Evolutionary conservation across 2,113 vertebrate species (phyloP), one percentile per base, ranked within the genome.

Genomic region (Desmodus rotundus): DNA sequence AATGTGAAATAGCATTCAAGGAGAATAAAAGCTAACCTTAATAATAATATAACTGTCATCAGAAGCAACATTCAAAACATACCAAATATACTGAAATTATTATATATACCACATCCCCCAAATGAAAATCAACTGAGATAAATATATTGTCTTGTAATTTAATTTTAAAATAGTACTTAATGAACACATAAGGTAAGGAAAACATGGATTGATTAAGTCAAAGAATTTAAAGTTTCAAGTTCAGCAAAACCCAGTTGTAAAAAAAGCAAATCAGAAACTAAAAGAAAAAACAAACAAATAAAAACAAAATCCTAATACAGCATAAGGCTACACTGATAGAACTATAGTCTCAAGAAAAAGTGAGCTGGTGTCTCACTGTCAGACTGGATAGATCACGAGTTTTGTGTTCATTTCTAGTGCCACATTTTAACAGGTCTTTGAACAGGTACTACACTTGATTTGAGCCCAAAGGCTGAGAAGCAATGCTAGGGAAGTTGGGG

Each of bases 121-220:
- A 92, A 84, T 80, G 67, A 96, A 74, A 61, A 90, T 89, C 81
- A 89, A 58, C 41, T 85, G 78, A 89, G 74, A 85, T 85, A 74
- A 74, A 58, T 45, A 12, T 45, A 56, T 52, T 65, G 19, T 11
- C 13, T 8, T 86, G 0, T 89, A 80, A 78, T 61, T 73, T 63
- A n/a, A 20, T 93, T 90, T 83, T 95, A 26, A 77, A 91, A 90
- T 50, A 82, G 7, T 76, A 86, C 38, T 76, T 86, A 72, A 33
- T 31, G 22, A 76, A 76, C 17, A 3, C 91, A 50, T 9, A 76
- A 70, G 15, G 52, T 87, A 83, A 76, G 26, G 28, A 70, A 93
- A 41, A 36, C 20, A 5, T 70, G 43, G 7, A 54, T 22, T 76
- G 43, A 63, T 4, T 4, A 81, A 76, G 24, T 26, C 68, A 95